phyloP scores from a whole-genome alignment of 2,797 vertebrate genomes.

The Rhinophrynus dorsalis region DNA sequence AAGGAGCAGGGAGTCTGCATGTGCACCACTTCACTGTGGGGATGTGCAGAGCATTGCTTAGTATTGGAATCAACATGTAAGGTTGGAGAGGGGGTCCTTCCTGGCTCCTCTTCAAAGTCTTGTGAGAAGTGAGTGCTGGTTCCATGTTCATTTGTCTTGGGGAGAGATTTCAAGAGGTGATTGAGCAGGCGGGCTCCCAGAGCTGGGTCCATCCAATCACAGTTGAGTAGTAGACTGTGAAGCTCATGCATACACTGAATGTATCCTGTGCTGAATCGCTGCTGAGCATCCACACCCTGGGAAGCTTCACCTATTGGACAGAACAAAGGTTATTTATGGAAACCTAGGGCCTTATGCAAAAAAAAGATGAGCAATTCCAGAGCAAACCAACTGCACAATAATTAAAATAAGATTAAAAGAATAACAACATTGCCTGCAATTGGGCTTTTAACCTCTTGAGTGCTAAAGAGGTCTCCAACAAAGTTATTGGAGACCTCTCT shows the following conservation, averaged over 20 bases:
- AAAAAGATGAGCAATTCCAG: too few relatives aligned
- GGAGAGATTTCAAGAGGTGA: constrained; percentile 83
- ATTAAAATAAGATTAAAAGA: too few relatives aligned
- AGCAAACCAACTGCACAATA: too few relatives aligned
- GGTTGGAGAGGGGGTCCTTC: neutral
- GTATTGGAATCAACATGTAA: neutral
- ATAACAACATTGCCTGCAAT: too few relatives aligned
- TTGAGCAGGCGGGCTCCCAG: constrained; percentile 82
- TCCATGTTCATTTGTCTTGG: constrained; percentile 62
- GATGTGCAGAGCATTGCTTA: neutral
- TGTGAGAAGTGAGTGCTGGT: neutral
- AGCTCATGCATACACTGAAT: constrained; percentile 91
- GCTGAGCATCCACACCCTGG: constrained; percentile 77
- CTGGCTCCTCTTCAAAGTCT: neutral
- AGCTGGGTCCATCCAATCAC: constrained; percentile 89
- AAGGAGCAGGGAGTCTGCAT: constrained; percentile 7
- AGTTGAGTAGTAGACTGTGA: constrained; percentile 85
- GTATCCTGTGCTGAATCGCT: constrained; percentile 87
- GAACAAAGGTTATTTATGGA: neutral
- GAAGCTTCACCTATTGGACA: constrained; percentile 63
- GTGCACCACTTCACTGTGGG: neutral
- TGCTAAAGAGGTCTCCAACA: too few relatives aligned
- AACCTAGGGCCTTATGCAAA: too few relatives aligned
- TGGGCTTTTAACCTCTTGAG: too few relatives aligned
- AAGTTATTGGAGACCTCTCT: too few relatives aligned